Evolutionary conservation across 1,140 invertebrate genomes (phyloP).

Genomic region (Pogonomyrmex barbatus): DNA sequence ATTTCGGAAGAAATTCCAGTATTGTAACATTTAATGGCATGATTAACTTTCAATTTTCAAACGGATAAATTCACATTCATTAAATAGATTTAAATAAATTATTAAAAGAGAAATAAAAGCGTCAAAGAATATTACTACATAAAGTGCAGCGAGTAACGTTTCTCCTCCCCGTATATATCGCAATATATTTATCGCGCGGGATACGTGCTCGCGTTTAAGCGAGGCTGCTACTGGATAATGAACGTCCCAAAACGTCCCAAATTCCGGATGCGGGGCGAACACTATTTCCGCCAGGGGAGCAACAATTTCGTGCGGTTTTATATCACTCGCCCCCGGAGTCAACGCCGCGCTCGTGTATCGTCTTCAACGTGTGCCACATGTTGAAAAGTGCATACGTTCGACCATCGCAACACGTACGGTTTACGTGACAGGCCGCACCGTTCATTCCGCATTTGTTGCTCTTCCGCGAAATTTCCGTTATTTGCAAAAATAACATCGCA

Average conservation of each 20-base stretch:
- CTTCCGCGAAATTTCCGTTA: conserved; percentile 16
- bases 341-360: not conserved
- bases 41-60: not conserved
- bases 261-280: conserved; percentile 67
- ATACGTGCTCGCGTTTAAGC: conserved; percentile 71
- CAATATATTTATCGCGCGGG: conserved; percentile 55
- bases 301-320: conserved; percentile 76
- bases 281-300: conserved; percentile 73
- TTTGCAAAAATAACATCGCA: not conserved
- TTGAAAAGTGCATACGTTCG: conserved; percentile 50
- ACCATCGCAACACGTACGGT: conserved; percentile 44
- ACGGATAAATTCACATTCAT: too few species aligned
- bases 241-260: conserved; percentile 70
- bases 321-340: conserved; percentile 45
- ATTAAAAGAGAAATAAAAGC: not conserved
- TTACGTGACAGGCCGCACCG: conserved; percentile 49
- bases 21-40: not conserved
- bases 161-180: conserved; percentile 18
- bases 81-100: not conserved
- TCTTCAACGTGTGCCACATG: conserved; percentile 65
- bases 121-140: conserved; percentile 12
- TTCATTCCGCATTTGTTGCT: conserved; percentile 17
- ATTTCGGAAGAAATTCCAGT: not conserved
- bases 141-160: conserved; percentile 1
- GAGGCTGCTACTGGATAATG: conserved; percentile 71